phyloP scores from a whole-genome alignment of 2,113 vertebrate species.

The Caranx ignobilis region DNA sequence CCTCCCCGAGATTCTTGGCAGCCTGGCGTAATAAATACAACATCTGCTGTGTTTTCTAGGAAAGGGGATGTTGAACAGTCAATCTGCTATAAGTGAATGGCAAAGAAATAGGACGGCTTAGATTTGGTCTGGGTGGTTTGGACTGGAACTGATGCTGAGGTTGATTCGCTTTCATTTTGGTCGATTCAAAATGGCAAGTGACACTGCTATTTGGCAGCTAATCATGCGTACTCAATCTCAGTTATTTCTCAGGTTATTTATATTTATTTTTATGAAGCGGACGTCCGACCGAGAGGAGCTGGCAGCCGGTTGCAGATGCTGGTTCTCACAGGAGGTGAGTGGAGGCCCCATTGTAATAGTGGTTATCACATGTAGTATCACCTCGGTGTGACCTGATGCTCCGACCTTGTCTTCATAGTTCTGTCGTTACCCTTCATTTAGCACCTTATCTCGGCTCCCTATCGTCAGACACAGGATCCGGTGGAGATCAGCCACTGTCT shows the following conservation, averaged over 20 bases:
- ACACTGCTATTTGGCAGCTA: constrained; percentile 46
- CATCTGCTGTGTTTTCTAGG: constrained; percentile 77
- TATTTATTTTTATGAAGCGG: constrained; percentile 27
- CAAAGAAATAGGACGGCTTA: constrained; percentile 39
- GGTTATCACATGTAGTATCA: constrained; percentile 42
- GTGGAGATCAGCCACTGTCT: constrained; percentile 53
- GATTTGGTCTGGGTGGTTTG: constrained; percentile 56
- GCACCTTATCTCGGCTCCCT: constrained; percentile 69
- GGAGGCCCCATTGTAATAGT: constrained; percentile 45
- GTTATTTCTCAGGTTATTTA: constrained; percentile 56
- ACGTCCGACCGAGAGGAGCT: constrained; percentile 15
- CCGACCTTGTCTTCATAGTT: constrained; percentile 52
- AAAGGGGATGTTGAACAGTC: constrained; percentile 58
- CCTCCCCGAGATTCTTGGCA: constrained; percentile 75
- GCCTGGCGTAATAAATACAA: constrained; percentile 68
- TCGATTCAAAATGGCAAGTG: constrained; percentile 43
- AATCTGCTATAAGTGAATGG: constrained; percentile 49
- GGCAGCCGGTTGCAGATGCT: constrained; percentile 43
- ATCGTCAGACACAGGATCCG: constrained; percentile 62
- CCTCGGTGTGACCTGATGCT: constrained; percentile 48
- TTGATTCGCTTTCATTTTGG: constrained; percentile 50
- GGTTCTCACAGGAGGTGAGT: constrained; percentile 54
- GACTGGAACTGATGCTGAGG: constrained; percentile 29
- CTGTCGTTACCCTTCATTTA: constrained; percentile 70
- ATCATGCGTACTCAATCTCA: constrained; percentile 45